Conservation (phyloP, 1,140 invertebrate genomes). For the Drosophila sechellia region DNA sequence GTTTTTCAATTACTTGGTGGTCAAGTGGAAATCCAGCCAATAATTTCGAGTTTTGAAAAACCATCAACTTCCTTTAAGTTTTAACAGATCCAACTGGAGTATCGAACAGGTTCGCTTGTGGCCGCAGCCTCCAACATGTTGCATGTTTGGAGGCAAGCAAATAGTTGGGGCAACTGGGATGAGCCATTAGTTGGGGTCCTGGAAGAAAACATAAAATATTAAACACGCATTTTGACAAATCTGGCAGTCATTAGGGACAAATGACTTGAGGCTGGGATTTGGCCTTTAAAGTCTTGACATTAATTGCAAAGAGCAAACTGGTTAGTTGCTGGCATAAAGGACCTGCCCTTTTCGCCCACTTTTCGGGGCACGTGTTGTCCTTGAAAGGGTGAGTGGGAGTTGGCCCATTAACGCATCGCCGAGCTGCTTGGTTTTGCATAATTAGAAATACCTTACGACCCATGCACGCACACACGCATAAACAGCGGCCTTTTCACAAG, state of each 20-base stretch:
- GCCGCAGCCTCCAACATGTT: slow-evolving; percentile 25
- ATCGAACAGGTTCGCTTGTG: slow-evolving; percentile 12
- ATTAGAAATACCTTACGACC: slow-evolving; percentile 46
- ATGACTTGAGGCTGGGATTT: slow-evolving; percentile 30
- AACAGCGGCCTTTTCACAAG: slow-evolving; percentile 14
- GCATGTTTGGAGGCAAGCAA: neutral
- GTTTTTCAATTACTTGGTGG: too few relatives aligned
- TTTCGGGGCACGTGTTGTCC: slow-evolving; percentile 27
- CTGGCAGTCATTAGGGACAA: slow-evolving; percentile 42
- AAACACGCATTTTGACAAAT: slow-evolving; percentile 55
- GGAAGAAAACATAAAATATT: slow-evolving; percentile 40
- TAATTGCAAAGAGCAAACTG: slow-evolving; percentile 42
- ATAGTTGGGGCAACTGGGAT: slow-evolving; percentile 2
- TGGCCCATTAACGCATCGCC: slow-evolving; percentile 48
- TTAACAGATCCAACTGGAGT: slow-evolving; percentile 1
- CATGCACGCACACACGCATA: slow-evolving; percentile 23
- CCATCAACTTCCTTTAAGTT: neutral
- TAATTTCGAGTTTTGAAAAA: neutral
- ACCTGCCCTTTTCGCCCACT: neutral
- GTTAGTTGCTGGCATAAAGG: slow-evolving; percentile 11
- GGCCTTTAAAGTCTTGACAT: slow-evolving; percentile 48
- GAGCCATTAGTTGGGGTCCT: slow-evolving; percentile 12
- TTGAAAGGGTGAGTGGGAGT: slow-evolving; percentile 1
- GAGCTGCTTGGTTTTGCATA: slow-evolving; percentile 47
- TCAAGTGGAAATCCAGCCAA: too few relatives aligned